These are phyloP conservation scores for Cotesia vestalis DNA, from an alignment of 1,140 invertebrate species.

Conservation along the genomic window DNA sequence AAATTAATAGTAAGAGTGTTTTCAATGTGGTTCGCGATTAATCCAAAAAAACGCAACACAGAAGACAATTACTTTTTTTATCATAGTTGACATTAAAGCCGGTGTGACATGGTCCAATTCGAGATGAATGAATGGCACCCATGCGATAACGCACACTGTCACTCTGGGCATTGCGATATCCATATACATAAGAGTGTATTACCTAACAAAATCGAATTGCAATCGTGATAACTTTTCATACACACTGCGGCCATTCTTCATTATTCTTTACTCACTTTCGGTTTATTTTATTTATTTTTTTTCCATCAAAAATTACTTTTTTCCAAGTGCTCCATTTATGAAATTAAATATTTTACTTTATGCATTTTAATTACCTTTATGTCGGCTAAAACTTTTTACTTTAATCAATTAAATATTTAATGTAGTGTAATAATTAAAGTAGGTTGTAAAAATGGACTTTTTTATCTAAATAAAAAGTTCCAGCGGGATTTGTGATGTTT, in stretches of 20 bases:
- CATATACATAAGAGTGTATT: not conserved
- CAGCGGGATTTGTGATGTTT: too few species aligned
- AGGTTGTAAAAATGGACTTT: too few species aligned
- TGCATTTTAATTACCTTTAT: too few species aligned
- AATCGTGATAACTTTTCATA: slow-evolving; percentile 14
- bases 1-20: too few species aligned
- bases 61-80: slow-evolving; percentile 17
- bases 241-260: slow-evolving; percentile 10
- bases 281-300: not conserved
- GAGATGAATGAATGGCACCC: slow-evolving; percentile 29
- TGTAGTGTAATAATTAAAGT: too few species aligned
- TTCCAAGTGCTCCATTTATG: not conserved
- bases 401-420: too few species aligned
- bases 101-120: slow-evolving; percentile 26
- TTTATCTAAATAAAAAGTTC: too few species aligned
- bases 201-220: slow-evolving; percentile 28
- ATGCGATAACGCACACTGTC: slow-evolving; percentile 20
- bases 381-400: too few species aligned
- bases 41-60: too few species aligned
- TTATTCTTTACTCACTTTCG: not conserved
- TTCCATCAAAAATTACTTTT: not conserved
- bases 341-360: not conserved
- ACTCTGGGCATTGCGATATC: not conserved
- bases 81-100: slow-evolving; percentile 3
- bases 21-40: not conserved